A percentile compares a stretch with the other conserved stretches of the same genome.
Conservation (phyloP, 2,797 vertebrate species). For the Crocodylus rhombifer region DNA sequence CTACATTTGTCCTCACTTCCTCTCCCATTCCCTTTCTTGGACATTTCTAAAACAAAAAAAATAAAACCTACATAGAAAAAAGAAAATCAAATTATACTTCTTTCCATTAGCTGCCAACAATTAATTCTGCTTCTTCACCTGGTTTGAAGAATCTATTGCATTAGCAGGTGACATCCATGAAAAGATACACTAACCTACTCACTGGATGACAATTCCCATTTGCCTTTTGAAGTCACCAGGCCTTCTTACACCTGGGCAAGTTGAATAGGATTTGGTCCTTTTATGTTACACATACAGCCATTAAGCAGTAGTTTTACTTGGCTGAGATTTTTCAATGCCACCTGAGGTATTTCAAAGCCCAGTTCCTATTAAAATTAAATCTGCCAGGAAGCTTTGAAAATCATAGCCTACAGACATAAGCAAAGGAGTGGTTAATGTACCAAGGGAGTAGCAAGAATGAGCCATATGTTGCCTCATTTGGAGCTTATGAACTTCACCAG, state of each 20-base stretch:
- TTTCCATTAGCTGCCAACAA: background rate
- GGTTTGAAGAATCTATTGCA: background rate
- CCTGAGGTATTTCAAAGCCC: background rate
- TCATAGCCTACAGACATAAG: background rate
- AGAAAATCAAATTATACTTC: background rate
- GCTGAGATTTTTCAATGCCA: background rate
- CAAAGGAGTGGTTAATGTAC: background rate
- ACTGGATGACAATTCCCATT: background rate
- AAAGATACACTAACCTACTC: background rate
- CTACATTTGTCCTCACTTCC: background rate
- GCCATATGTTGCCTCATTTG: conserved; percentile 31
- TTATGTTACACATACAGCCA: background rate
- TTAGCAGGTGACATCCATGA: background rate
- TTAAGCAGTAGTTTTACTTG: background rate
- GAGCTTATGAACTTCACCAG: conserved; percentile 17
- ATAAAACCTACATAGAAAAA: background rate
- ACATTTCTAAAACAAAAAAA: background rate
- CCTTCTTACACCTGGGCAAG: background rate
- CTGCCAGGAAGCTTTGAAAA: conserved; percentile 20
- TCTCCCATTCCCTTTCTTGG: background rate
- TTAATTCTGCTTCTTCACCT: background rate
- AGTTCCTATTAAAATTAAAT: conserved; percentile 45
- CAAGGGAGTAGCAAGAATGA: conserved; percentile 3
- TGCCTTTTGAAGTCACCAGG: background rate
- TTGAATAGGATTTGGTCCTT: background rate